A percentile compares a stretch with the other conserved stretches of the same genome.
These are phyloP conservation scores for Listronotus bonariensis DNA, from an alignment of 1,140 invertebrate genomes.

Conservation along the genomic window DNA sequence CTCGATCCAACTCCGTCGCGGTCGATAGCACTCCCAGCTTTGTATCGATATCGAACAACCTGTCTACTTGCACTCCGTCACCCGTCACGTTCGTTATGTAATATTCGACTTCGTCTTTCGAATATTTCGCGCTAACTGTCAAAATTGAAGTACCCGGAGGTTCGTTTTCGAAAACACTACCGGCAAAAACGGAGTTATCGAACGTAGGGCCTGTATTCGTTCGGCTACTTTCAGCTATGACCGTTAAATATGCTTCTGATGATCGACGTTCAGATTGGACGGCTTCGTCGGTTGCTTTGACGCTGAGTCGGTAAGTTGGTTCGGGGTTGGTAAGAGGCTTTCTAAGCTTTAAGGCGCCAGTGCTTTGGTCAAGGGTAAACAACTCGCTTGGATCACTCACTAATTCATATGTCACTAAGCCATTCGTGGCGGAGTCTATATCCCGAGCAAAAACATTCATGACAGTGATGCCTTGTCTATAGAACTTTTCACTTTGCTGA, in stretches of 20 bases:
- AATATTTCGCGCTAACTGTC: conserved; percentile 72
- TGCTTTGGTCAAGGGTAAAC: conserved; percentile 71
- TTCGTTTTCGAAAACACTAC: conserved; percentile 87
- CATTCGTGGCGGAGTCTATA: conserved; percentile 87
- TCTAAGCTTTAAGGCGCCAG: conserved; percentile 75
- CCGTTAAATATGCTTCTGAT: conserved; percentile 80
- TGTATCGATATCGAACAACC: conserved; percentile 87
- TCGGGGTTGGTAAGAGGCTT: conserved; percentile 66
- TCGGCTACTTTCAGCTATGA: conserved; percentile 66
- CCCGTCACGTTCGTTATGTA: conserved; percentile 90
- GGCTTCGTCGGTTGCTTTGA: conserved; percentile 90
- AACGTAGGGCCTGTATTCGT: conserved; percentile 64
- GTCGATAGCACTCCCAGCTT: conserved; percentile 88
- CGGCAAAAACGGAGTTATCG: conserved; percentile 67
- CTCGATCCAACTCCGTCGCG: conserved; percentile 81
- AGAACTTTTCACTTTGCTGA: conserved; percentile 36
- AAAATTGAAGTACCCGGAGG: conserved; percentile 81
- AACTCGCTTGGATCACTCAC: conserved; percentile 80
- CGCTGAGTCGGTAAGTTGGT: conserved; percentile 78
- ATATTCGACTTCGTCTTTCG: conserved; percentile 75
- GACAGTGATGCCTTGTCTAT: conserved; percentile 63
- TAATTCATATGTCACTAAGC: conserved; percentile 89
- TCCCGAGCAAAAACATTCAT: conserved; percentile 81
- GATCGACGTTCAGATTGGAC: conserved; percentile 83
- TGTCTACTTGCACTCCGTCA: conserved; percentile 74